Conservation (phyloP, 2,113 vertebrate species). For the human (Homo sapiens) region DNA sequence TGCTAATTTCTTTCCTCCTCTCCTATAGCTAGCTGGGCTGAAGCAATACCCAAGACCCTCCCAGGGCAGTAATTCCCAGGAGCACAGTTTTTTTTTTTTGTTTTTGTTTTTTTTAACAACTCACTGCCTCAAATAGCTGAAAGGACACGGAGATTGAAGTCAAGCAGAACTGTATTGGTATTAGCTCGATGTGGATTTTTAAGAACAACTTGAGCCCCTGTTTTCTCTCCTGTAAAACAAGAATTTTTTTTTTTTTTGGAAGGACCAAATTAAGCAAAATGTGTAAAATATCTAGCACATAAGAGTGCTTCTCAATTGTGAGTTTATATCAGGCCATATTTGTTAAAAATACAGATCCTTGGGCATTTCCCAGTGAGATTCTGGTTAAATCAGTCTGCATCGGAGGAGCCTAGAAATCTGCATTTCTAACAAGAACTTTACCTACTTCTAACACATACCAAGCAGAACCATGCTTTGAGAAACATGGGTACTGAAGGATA, state of each 20-base stretch:
- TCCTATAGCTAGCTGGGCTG: neutral
- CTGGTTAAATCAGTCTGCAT: neutral
- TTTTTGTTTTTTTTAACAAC: neutral
- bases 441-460: neutral
- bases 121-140: conserved; percentile 26
- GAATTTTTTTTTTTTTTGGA: neutral
- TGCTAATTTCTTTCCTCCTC: conserved; percentile 42
- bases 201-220: neutral
- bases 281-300: neutral
- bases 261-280: neutral
- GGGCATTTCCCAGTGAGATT: neutral
- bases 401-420: neutral
- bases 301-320: neutral
- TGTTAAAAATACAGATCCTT: neutral
- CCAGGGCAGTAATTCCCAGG: neutral
- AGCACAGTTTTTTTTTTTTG: neutral
- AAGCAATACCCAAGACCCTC: neutral
- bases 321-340: neutral
- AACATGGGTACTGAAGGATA: neutral
- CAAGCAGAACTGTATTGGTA: neutral
- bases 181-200: neutral
- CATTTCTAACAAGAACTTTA: neutral
- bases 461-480: neutral
- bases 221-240: neutral
- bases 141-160: neutral